Conservation (phyloP, 2,888 invertebrate genomes). For the Apamea epomidion region DNA sequence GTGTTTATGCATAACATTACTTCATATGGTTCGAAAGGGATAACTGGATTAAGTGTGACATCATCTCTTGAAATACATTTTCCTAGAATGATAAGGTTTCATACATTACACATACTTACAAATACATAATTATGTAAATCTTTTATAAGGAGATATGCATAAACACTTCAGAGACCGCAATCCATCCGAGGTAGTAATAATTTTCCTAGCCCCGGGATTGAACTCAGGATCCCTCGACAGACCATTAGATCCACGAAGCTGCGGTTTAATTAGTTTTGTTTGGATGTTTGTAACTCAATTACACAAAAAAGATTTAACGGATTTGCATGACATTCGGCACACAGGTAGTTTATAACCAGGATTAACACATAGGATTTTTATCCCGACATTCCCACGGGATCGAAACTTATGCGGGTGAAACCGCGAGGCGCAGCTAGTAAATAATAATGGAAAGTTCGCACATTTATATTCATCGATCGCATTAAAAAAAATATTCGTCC, state of each 20-base stretch:
- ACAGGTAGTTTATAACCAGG: no score
- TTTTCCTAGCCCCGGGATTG: background rate
- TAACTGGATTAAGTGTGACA: background rate
- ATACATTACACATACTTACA: background rate
- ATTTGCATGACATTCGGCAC: no score
- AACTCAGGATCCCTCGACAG: background rate
- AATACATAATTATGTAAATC: background rate
- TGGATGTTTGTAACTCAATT: no score
- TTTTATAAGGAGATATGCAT: background rate
- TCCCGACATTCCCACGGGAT: no score
- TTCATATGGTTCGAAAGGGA: background rate
- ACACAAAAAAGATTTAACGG: no score
- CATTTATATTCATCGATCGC: background rate
- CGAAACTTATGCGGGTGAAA: no score
- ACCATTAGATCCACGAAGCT: background rate
- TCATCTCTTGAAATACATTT: conserved; percentile 6
- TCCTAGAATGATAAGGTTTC: conserved; percentile 7
- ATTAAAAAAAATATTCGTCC: background rate
- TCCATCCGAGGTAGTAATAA: background rate
- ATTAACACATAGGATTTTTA: no score
- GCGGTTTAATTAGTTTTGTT: no score
- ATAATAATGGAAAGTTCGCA: background rate
- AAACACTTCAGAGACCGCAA: background rate
- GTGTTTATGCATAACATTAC: background rate
- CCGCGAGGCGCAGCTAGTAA: no score